These are phyloP conservation scores for Excalfactoria chinensis DNA, from an alignment of 2,113 vertebrate genomes.

Conservation along the genomic window DNA sequence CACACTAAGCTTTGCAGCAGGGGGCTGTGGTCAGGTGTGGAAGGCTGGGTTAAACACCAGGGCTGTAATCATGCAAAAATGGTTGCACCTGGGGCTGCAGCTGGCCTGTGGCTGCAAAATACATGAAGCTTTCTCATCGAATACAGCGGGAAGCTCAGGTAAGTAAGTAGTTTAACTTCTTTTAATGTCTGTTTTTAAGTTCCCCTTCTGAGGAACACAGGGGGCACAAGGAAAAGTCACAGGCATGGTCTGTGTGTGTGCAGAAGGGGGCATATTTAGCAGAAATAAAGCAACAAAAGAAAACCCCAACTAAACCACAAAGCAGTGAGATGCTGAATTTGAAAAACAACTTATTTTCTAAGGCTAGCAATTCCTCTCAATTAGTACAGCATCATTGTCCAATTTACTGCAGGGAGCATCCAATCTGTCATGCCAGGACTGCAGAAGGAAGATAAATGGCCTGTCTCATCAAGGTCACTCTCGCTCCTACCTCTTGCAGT, in stretches of 20 bases:
- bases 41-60: neutral
- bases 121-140: neutral
- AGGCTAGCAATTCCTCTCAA: neutral
- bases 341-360: neutral
- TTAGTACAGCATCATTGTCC: neutral
- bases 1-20: rapidly evolving
- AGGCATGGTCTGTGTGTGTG: neutral
- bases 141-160: neutral
- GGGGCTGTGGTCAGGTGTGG: neutral
- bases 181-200: neutral
- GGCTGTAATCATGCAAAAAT: neutral
- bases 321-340: neutral
- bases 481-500: neutral
- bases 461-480: neutral
- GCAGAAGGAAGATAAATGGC: neutral
- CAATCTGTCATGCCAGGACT: neutral
- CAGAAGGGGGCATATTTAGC: neutral
- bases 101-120: neutral
- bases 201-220: neutral
- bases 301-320: neutral
- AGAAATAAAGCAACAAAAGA: neutral
- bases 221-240: neutral
- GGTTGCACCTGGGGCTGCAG: neutral
- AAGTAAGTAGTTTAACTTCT: neutral
- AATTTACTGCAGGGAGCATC: neutral